A percentile compares a stretch with the other conserved stretches of the same genome.
Conservation (phyloP, 2,888 invertebrate species). For the Tetragonula carbonaria region DNA sequence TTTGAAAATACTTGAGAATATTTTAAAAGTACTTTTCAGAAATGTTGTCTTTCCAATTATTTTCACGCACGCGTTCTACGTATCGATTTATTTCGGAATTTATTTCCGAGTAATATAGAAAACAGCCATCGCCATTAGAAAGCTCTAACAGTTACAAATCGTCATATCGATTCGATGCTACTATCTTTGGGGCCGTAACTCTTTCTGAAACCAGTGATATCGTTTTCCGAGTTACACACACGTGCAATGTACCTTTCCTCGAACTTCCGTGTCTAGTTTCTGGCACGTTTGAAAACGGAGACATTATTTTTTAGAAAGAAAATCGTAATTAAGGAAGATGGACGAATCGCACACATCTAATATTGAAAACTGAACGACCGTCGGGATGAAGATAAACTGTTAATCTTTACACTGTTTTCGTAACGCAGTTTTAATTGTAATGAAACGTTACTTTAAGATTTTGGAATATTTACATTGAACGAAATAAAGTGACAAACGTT, state of each 20-base stretch:
- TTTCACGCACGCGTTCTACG: background rate
- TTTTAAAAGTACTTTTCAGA: too few species aligned
- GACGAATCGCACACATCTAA: background rate
- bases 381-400: background rate
- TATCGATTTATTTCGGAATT: too few species aligned
- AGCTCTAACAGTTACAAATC: constrained; percentile 34
- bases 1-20: too few species aligned
- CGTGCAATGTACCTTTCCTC: background rate
- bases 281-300: background rate
- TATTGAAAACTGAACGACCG: background rate
- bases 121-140: constrained; percentile 31
- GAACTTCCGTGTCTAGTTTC: background rate
- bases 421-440: constrained; percentile 1
- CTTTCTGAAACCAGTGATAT: constrained; percentile 52
- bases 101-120: constrained; percentile 8
- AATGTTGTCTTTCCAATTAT: background rate
- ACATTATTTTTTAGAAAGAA: background rate
- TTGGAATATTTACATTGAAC: constrained; percentile 1
- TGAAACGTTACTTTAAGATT: constrained; percentile 23
- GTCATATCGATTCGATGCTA: constrained; percentile 25
- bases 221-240: constrained; percentile 26
- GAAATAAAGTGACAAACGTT: background rate
- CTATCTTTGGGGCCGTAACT: constrained; percentile 8
- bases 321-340: background rate
- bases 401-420: constrained; percentile 11